Percentiles rank a stretch among this genome's conserved stretches.
These are phyloP conservation scores for Monoplex corrugatus DNA, from an alignment of 2,888 invertebrate genomes.

Conservation along the genomic window DNA sequence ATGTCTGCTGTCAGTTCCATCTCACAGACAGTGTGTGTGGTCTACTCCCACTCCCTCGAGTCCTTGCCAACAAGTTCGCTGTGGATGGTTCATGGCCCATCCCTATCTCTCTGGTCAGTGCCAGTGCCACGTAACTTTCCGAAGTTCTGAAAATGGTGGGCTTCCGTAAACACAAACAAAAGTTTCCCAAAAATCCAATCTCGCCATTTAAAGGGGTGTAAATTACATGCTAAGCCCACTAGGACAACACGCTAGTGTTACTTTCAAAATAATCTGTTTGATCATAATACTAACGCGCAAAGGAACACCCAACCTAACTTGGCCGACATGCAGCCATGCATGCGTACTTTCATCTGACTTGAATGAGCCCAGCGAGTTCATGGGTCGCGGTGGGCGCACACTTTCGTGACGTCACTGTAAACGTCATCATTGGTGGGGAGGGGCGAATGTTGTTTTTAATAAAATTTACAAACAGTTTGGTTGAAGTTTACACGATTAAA, in stretches of 20 bases:
- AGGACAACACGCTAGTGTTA: neutral
- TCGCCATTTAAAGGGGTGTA: neutral
- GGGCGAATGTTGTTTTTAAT: no score
- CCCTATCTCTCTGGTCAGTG: neutral
- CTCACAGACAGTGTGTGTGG: no score
- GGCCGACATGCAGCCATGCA: conserved; percentile 26
- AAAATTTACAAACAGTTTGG: no score
- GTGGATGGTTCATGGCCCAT: neutral
- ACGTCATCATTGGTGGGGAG: neutral
- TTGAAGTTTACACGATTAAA: no score
- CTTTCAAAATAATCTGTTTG: neutral
- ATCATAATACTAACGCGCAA: neutral
- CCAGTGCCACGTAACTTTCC: neutral
- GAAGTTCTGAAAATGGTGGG: neutral
- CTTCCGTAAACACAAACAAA: neutral
- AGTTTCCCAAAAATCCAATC: neutral
- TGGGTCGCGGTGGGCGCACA: conserved; percentile 10
- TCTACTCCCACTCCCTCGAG: neutral
- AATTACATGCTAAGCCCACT: neutral
- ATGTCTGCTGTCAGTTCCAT: no score
- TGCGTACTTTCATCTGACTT: neutral
- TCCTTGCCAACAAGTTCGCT: neutral
- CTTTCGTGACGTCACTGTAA: conserved; percentile 28
- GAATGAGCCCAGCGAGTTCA: conserved; percentile 19
- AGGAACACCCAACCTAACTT: neutral